Evolutionary conservation across 2,797 vertebrate species (phyloP).

Genomic region (Tachyglossus aculeatus): DNA sequence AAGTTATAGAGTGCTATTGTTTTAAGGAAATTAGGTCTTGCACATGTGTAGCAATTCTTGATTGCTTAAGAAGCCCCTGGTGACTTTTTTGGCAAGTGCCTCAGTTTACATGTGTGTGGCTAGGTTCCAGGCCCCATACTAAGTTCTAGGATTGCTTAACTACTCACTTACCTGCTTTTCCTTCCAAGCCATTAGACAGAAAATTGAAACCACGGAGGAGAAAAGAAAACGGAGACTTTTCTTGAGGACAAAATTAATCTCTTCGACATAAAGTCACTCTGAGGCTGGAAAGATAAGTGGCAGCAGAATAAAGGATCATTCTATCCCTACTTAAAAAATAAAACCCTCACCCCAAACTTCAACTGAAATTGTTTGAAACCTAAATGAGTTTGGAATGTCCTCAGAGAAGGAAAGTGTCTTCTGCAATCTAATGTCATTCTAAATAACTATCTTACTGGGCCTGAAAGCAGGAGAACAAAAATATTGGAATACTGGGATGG

Average conservation of each 20-base stretch:
- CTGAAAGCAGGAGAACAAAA: too few species aligned
- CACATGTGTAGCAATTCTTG: conserved; percentile 16
- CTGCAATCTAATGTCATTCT: too few species aligned
- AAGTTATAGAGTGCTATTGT: conserved; percentile 22
- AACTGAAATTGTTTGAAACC: too few species aligned
- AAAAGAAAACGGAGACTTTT: conserved; percentile 27
- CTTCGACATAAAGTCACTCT: conserved; percentile 28
- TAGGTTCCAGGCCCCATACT: conserved; percentile 7
- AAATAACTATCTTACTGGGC: too few species aligned
- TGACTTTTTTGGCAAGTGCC: conserved; percentile 26
- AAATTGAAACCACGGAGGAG: conserved; percentile 9
- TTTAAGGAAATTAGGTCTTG: conserved; percentile 22
- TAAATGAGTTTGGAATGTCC: too few species aligned
- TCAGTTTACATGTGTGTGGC: conserved; percentile 21
- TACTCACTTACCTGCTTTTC: conserved; percentile 21
- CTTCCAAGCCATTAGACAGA: conserved; percentile 36
- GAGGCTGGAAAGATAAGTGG: conserved; percentile 20
- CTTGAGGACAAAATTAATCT: conserved; percentile 17
- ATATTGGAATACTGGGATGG: too few species aligned
- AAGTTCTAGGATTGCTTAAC: conserved; percentile 21
- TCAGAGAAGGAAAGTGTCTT: too few species aligned
- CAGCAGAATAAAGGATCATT: background rate
- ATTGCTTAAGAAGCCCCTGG: conserved; percentile 51
- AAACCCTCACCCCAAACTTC: background rate
- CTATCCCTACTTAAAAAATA: background rate